Percentiles rank a stretch among this genome's conserved stretches.
phyloP scores from a whole-genome alignment of 2,113 vertebrate species.

The Clarias gariepinus region DNA sequence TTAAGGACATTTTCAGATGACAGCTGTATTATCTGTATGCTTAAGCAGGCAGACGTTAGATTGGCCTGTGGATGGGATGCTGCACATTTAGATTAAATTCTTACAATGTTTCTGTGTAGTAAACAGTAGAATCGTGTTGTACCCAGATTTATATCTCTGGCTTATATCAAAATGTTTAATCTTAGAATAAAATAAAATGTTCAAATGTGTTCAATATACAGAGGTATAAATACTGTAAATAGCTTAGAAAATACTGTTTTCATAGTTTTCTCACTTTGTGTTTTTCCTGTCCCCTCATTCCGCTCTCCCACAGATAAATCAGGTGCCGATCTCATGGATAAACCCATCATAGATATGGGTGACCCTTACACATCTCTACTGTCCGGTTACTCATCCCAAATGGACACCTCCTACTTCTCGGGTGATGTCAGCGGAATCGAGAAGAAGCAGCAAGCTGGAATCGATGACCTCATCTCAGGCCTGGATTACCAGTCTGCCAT shows the following conservation, averaged over 20 bases:
- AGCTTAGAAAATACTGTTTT: background rate
- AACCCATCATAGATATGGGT: slow-evolving; percentile 74
- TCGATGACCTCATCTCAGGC: slow-evolving; percentile 43
- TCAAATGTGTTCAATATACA: background rate
- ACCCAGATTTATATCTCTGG: background rate
- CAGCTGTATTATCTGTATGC: background rate
- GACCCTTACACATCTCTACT: slow-evolving; percentile 91
- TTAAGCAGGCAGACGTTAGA: background rate
- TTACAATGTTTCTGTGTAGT: background rate
- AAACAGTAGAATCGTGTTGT: background rate
- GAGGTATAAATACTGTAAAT: background rate
- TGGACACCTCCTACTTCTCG: slow-evolving; percentile 52
- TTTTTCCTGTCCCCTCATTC: background rate
- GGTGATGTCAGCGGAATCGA: slow-evolving; percentile 25
- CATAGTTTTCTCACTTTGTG: background rate
- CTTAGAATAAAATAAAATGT: background rate
- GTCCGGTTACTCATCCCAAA: slow-evolving; percentile 65
- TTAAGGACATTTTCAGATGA: slow-evolving; percentile 29
- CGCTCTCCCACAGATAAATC: slow-evolving; percentile 68
- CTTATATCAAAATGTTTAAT: background rate
- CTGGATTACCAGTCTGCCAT: slow-evolving; percentile 45
- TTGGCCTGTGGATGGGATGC: background rate
- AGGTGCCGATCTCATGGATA: slow-evolving; percentile 67
- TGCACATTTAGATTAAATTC: background rate
- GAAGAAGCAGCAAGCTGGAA: slow-evolving; percentile 6